phyloP scores from a whole-genome alignment of 2,888 invertebrate genomes.

The Ichneumon xanthorius region DNA sequence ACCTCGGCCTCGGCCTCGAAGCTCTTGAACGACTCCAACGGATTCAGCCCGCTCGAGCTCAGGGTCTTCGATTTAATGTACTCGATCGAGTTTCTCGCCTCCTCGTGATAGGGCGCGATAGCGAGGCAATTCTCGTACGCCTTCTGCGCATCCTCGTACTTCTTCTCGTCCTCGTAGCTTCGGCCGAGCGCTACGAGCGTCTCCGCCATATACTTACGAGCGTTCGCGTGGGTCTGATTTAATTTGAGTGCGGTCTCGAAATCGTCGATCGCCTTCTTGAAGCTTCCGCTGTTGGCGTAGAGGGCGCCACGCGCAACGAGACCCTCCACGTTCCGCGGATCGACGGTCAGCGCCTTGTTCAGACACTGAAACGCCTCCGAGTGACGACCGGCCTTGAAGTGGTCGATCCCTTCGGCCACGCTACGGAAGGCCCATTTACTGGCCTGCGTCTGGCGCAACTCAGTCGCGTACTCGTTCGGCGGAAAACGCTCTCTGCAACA shows the following conservation, averaged over 20 bases:
- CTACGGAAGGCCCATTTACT: slow-evolving; percentile 96
- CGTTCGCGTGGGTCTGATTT: slow-evolving; percentile 96
- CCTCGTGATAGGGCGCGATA: slow-evolving; percentile 94
- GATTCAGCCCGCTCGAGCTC: slow-evolving; percentile 76
- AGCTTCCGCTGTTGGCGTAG: slow-evolving; percentile 96
- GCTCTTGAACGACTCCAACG: slow-evolving; percentile 80
- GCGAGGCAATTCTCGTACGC: slow-evolving; percentile 94
- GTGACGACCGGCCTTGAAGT: slow-evolving; percentile 96
- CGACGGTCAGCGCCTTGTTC: slow-evolving; percentile 96
- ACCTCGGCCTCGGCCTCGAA: slow-evolving; percentile 82
- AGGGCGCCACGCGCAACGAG: slow-evolving; percentile 96
- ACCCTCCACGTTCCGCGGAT: slow-evolving; percentile 96
- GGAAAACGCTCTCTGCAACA: slow-evolving; percentile 90
- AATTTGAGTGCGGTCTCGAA: slow-evolving; percentile 96
- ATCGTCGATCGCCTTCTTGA: slow-evolving; percentile 97
- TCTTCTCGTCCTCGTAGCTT: slow-evolving; percentile 95
- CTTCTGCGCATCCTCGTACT: slow-evolving; percentile 93
- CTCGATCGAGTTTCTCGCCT: slow-evolving; percentile 93
- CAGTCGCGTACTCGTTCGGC: slow-evolving; percentile 92
- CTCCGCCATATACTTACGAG: slow-evolving; percentile 97
- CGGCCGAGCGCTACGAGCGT: slow-evolving; percentile 95
- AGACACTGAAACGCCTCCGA: slow-evolving; percentile 97
- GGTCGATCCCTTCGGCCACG: slow-evolving; percentile 97
- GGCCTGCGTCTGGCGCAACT: slow-evolving; percentile 95
- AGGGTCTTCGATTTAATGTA: slow-evolving; percentile 90